Evolutionary conservation across 2,888 invertebrate species (phyloP).

Genomic region (Anthophora plumipes): DNA sequence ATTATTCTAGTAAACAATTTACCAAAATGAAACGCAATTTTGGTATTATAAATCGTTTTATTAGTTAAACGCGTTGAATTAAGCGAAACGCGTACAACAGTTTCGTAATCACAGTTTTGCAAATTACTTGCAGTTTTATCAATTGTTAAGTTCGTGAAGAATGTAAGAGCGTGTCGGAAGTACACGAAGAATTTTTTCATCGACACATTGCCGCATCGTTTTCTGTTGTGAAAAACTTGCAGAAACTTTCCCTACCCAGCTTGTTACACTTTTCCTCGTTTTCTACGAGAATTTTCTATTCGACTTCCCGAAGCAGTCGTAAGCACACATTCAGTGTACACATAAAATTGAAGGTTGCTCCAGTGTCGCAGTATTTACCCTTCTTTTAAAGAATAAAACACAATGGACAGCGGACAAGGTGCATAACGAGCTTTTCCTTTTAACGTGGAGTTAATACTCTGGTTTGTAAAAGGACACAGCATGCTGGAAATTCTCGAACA

Average conservation of each 20-base stretch:
- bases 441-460: constrained; percentile 9
- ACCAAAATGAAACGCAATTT: too few species aligned
- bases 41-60: background rate
- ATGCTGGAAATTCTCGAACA: background rate
- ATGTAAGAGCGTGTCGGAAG: background rate
- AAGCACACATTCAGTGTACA: constrained; percentile 15
- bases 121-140: background rate
- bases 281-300: constrained; percentile 4
- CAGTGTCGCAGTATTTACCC: background rate
- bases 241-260: constrained; percentile 3
- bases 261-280: constrained; percentile 28
- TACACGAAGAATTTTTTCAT: constrained; percentile 4
- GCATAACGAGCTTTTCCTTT: constrained; percentile 7
- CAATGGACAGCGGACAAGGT: constrained; percentile 8
- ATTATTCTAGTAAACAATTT: too few species aligned
- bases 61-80: background rate
- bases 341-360: constrained; percentile 11
- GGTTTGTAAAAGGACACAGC: background rate
- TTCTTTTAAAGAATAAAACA: background rate
- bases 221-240: constrained; percentile 1
- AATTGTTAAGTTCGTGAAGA: background rate
- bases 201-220: constrained; percentile 13
- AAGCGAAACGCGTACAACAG: background rate
- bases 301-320: background rate
- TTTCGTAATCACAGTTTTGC: too few species aligned